These are phyloP conservation scores for Ondatra zibethicus DNA, from an alignment of 2,113 vertebrate species.

Conservation along the genomic window DNA sequence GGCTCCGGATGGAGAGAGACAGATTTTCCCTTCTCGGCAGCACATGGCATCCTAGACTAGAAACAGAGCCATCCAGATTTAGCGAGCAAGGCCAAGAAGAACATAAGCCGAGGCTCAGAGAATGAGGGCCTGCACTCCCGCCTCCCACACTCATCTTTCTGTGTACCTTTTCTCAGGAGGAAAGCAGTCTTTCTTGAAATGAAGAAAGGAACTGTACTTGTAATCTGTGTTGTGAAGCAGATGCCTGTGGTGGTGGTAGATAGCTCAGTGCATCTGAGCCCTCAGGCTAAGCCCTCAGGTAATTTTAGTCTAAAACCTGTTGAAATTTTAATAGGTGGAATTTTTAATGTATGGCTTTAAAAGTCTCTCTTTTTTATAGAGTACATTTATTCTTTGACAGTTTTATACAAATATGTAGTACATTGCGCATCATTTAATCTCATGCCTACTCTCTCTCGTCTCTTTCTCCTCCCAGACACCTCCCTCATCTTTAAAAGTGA, in stretches of 20 bases:
- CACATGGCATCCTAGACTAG: slow-evolving; percentile 38
- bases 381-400: neutral
- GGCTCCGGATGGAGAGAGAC: slow-evolving; percentile 60
- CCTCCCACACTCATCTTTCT: neutral
- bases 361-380: neutral
- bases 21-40: slow-evolving; percentile 57
- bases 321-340: neutral
- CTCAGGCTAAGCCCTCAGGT: neutral
- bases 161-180: neutral
- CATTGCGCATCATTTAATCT: neutral
- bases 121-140: slow-evolving; percentile 3
- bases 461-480: neutral
- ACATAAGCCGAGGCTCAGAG: slow-evolving; percentile 40
- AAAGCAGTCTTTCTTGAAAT: slow-evolving; percentile 72
- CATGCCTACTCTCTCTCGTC: neutral
- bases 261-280: neutral
- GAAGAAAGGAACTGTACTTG: slow-evolving; percentile 70
- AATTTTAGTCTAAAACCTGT: neutral
- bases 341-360: neutral
- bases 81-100: slow-evolving; percentile 43
- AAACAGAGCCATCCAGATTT: slow-evolving; percentile 52
- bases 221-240: slow-evolving; percentile 66
- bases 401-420: neutral
- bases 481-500: neutral
- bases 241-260: slow-evolving; percentile 47